phyloP scores from a whole-genome alignment of 1,140 invertebrate species.

The Drosophila novamexicana region DNA sequence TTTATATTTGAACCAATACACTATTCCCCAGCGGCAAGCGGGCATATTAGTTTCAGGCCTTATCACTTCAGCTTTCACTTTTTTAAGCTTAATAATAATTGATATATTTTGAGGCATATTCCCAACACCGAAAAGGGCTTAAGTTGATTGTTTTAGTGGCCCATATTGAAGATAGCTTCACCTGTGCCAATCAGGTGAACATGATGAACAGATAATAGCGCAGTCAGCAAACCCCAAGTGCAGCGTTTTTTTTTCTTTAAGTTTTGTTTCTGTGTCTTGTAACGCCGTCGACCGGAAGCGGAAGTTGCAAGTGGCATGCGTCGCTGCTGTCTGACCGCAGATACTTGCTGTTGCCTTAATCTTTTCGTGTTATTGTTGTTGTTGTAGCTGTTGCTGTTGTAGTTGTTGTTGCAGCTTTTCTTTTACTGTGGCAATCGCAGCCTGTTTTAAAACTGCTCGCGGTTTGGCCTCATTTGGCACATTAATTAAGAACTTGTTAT shows the following conservation, averaged over 20 bases:
- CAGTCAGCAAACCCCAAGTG: neutral
- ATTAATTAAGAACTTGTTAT: slow-evolving; percentile 60
- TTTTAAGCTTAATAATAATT: no score
- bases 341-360: slow-evolving; percentile 5
- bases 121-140: no score
- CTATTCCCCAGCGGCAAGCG: no score
- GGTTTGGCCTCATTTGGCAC: slow-evolving; percentile 30
- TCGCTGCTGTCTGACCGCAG: slow-evolving; percentile 50
- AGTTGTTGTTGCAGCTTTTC: slow-evolving; percentile 11
- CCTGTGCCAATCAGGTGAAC: neutral
- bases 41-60: neutral
- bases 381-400: slow-evolving; percentile 6
- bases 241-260: slow-evolving; percentile 1
- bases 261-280: slow-evolving; percentile 36
- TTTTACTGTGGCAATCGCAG: slow-evolving; percentile 25
- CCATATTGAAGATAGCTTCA: neutral
- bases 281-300: slow-evolving; percentile 55
- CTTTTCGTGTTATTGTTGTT: slow-evolving; percentile 1
- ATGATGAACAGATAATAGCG: neutral
- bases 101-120: no score
- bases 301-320: slow-evolving; percentile 75
- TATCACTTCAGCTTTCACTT: no score
- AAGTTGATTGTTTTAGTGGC: no score
- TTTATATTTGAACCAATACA: no score
- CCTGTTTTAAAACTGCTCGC: slow-evolving; percentile 22